phyloP scores from a whole-genome alignment of 2,797 vertebrate genomes.

The Myripristis jacobus region DNA sequence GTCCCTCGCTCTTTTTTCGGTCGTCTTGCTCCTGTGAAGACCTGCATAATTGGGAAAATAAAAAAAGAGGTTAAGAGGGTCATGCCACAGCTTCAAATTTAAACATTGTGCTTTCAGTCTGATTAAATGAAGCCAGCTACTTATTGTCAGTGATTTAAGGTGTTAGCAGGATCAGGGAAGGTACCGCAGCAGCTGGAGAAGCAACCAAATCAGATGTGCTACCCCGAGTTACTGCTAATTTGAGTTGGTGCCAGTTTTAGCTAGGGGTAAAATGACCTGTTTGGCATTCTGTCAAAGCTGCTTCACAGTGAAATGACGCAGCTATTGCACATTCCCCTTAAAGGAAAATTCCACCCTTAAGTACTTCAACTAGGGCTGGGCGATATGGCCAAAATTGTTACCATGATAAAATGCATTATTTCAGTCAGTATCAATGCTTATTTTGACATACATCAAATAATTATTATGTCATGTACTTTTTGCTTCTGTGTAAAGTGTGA shows the following conservation, averaged over 20 bases:
- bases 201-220: background rate
- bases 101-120: slow-evolving; percentile 1
- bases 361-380: too few relatives aligned
- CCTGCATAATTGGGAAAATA: slow-evolving; percentile 22
- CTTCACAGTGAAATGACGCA: background rate
- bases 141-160: slow-evolving; percentile 27
- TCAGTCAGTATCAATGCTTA: too few relatives aligned
- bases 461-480: too few relatives aligned
- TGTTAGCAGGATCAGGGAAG: slow-evolving; percentile 8
- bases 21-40: background rate
- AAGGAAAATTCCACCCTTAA: background rate
- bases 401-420: too few relatives aligned
- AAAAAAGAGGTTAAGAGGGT: slow-evolving; percentile 26
- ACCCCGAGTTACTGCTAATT: background rate
- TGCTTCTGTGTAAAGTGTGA: too few relatives aligned
- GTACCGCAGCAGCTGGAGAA: slow-evolving; percentile 2
- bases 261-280: slow-evolving; percentile 12
- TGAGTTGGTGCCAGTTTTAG: slow-evolving; percentile 1
- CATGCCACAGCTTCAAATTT: slow-evolving; percentile 2
- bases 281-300: slow-evolving; percentile 16
- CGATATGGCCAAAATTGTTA: too few relatives aligned
- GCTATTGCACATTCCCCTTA: background rate
- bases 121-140: slow-evolving; percentile 2
- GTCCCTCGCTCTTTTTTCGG: slow-evolving; percentile 18
- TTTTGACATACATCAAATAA: too few relatives aligned